Percentiles rank a stretch among this genome's conserved stretches.
These are phyloP conservation scores for Clarias magur DNA, from an alignment of 2,113 vertebrate genomes.

Conservation along the genomic window DNA sequence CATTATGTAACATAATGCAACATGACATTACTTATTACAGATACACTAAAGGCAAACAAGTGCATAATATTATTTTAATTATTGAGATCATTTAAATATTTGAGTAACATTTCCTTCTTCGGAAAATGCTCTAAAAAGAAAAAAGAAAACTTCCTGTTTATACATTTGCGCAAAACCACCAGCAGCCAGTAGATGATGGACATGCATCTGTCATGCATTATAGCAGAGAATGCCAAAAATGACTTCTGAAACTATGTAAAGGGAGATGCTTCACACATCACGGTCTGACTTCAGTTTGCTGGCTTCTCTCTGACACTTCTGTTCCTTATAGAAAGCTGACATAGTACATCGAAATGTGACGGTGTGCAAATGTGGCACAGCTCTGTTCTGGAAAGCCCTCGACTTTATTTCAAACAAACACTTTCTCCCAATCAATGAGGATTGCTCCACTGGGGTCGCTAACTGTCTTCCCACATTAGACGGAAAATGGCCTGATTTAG, in stretches of 20 bases:
- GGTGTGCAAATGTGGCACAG: slow-evolving; percentile 56
- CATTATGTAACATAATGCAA: background rate
- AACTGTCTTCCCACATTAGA: slow-evolving; percentile 69
- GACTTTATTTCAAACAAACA: slow-evolving; percentile 75
- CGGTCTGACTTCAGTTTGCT: slow-evolving; percentile 51
- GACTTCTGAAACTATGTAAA: slow-evolving; percentile 69
- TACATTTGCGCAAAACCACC: slow-evolving; percentile 40
- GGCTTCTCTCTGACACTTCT: slow-evolving; percentile 1
- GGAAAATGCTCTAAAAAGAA: background rate
- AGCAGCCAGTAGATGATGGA: slow-evolving; percentile 58
- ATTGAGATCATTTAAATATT: background rate
- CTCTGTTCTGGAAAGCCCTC: slow-evolving; percentile 67
- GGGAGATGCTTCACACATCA: slow-evolving; percentile 61
- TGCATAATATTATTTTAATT: background rate
- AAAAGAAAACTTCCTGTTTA: background rate
- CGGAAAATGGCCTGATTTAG: slow-evolving; percentile 71
- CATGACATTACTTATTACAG: background rate
- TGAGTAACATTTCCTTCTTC: background rate
- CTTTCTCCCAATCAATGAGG: slow-evolving; percentile 72
- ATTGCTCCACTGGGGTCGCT: slow-evolving; percentile 66
- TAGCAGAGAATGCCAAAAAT: slow-evolving; percentile 69
- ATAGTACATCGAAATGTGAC: slow-evolving; percentile 15
- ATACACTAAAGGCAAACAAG: background rate
- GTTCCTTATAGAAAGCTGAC: slow-evolving; percentile 1
- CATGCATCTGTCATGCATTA: slow-evolving; percentile 81